Evolutionary conservation across 2,888 invertebrate genomes (phyloP).

Genomic region (Mesorhabditis spiculigera): DNA sequence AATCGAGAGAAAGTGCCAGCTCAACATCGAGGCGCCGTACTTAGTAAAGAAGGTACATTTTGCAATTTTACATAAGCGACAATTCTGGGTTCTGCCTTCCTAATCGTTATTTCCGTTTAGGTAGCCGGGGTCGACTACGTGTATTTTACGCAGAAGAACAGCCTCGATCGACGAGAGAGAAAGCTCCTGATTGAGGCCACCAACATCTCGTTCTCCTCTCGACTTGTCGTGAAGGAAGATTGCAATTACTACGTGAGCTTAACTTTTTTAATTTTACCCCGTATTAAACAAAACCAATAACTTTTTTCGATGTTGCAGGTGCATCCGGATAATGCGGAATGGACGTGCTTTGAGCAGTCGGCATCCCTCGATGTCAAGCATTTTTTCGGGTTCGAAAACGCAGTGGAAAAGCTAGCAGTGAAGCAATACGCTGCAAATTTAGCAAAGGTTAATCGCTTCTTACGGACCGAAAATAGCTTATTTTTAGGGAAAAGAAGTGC

Average conservation of each 20-base stretch:
- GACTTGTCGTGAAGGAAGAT: slow-evolving; percentile 81
- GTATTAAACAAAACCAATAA: background rate
- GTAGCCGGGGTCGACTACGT: slow-evolving; percentile 87
- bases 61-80: background rate
- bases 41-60: slow-evolving; percentile 78
- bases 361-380: slow-evolving; percentile 87
- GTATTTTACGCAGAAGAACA: slow-evolving; percentile 84
- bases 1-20: slow-evolving; percentile 79
- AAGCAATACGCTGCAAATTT: slow-evolving; percentile 87
- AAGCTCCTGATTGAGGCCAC: slow-evolving; percentile 82
- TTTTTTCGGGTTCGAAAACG: slow-evolving; percentile 88
- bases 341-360: slow-evolving; percentile 93
- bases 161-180: slow-evolving; percentile 74
- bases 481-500: slow-evolving; percentile 82
- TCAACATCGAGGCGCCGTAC: slow-evolving; percentile 89
- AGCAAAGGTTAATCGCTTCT: slow-evolving; percentile 65
- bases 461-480: background rate
- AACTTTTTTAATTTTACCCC: slow-evolving; percentile 3
- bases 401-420: slow-evolving; percentile 91
- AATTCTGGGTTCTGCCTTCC: background rate
- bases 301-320: slow-evolving; percentile 66
- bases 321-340: slow-evolving; percentile 85
- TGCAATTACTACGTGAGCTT: slow-evolving; percentile 81
- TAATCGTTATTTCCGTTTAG: slow-evolving; percentile 62
- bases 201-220: slow-evolving; percentile 82